Conservation (phyloP, 2,797 vertebrate genomes). For the Buphagus erythrorhynchus region DNA sequence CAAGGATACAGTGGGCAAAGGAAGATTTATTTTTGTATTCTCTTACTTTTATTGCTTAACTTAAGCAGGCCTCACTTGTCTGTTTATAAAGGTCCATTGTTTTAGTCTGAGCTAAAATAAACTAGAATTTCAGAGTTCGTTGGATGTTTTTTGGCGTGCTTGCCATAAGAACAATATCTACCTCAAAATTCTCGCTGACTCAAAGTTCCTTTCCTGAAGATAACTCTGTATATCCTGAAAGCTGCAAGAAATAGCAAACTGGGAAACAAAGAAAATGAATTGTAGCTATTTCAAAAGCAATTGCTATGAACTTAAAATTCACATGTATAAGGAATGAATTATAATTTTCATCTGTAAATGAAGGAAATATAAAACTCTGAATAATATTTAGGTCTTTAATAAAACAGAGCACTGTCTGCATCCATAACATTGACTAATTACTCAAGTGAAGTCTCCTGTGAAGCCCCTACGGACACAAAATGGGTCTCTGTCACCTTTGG, state of each 20-base stretch:
- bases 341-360: background rate
- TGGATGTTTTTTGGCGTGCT: background rate
- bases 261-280: background rate
- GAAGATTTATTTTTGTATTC: background rate
- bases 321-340: background rate
- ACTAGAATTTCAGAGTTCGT: background rate
- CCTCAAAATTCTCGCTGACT: background rate
- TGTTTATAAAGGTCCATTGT: background rate
- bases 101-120: constrained; percentile 4
- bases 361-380: background rate
- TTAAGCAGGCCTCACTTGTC: background rate
- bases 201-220: background rate
- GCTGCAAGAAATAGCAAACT: background rate
- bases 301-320: background rate
- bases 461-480: background rate
- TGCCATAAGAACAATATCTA: background rate
- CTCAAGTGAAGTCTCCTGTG: background rate
- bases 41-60: background rate
- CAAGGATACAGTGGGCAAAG: background rate
- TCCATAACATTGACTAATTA: background rate
- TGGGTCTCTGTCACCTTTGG: background rate
- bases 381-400: background rate
- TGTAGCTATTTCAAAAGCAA: background rate
- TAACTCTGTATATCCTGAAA: background rate
- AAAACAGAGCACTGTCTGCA: background rate